Conservation (phyloP, 1,140 invertebrate genomes). For the Drepana arcuata region DNA sequence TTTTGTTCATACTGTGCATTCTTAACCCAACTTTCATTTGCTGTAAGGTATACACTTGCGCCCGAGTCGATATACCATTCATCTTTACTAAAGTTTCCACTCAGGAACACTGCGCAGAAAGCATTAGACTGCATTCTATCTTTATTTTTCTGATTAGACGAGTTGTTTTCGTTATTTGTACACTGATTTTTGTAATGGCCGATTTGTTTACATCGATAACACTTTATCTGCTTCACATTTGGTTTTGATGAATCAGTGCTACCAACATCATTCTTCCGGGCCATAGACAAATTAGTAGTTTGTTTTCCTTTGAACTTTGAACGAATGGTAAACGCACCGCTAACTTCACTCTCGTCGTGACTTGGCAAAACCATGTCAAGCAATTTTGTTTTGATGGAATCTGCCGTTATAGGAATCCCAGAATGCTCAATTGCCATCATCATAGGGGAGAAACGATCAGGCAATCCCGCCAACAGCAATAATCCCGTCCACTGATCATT, state of each 20-base stretch:
- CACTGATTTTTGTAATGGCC: neutral
- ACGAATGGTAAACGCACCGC: neutral
- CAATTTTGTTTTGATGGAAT: neutral
- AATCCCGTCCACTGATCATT: neutral
- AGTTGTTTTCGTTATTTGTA: slow-evolving; percentile 8
- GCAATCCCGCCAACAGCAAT: neutral
- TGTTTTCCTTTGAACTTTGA: neutral
- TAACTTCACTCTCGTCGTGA: neutral
- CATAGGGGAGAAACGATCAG: neutral
- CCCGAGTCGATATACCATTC: slow-evolving; percentile 32
- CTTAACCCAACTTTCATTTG: slow-evolving; percentile 20
- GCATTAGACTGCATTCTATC: slow-evolving; percentile 10
- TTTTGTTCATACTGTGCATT: slow-evolving; percentile 13
- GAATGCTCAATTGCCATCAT: neutral
- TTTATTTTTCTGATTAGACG: slow-evolving; percentile 10
- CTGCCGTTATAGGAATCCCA: neutral
- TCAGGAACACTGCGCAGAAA: slow-evolving; percentile 2
- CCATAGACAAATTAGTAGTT: neutral
- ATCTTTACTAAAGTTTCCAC: slow-evolving; percentile 16
- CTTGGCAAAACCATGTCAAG: neutral
- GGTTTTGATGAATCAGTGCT: neutral
- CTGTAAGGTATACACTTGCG: slow-evolving; percentile 19
- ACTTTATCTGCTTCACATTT: neutral
- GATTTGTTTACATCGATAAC: neutral
- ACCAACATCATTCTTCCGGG: neutral